These are phyloP conservation scores for Iselma pallidipennis DNA, from an alignment of 2,888 invertebrate genomes.

Conservation along the genomic window DNA sequence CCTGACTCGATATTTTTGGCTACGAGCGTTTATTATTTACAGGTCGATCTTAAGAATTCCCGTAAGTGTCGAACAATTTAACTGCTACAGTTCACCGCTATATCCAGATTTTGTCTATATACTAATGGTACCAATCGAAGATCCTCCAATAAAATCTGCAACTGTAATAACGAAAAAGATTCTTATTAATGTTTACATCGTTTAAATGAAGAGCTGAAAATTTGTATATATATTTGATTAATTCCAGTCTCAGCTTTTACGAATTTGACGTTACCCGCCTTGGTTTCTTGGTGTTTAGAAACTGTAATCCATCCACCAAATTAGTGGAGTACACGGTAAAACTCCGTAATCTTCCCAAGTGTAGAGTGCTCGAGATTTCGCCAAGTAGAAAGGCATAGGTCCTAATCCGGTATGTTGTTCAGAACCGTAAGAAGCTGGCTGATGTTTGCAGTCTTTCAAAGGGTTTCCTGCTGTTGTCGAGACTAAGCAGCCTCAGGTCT, in stretches of 20 bases:
- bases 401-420: conserved; percentile 16
- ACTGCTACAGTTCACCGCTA: too few species aligned
- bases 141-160: too few species aligned
- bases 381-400: conserved; percentile 8
- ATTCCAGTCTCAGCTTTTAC: neutral
- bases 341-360: conserved; percentile 2
- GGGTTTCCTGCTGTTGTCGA: conserved; percentile 17
- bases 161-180: neutral
- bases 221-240: neutral
- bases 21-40: neutral
- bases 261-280: neutral
- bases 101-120: too few species aligned
- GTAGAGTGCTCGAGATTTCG: conserved; percentile 9
- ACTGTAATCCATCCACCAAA: conserved; percentile 13
- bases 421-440: conserved; percentile 10
- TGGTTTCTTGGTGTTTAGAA: conserved; percentile 4
- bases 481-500: conserved; percentile 34
- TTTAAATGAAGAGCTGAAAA: neutral
- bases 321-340: conserved; percentile 7
- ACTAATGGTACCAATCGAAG: too few species aligned
- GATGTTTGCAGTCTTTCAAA: conserved; percentile 24
- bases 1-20: conserved; percentile 21
- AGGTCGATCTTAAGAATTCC: neutral
- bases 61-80: too few species aligned
- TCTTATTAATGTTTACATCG: neutral